Conservation (phyloP, 2,113 vertebrate genomes). For the Passer domesticus region DNA sequence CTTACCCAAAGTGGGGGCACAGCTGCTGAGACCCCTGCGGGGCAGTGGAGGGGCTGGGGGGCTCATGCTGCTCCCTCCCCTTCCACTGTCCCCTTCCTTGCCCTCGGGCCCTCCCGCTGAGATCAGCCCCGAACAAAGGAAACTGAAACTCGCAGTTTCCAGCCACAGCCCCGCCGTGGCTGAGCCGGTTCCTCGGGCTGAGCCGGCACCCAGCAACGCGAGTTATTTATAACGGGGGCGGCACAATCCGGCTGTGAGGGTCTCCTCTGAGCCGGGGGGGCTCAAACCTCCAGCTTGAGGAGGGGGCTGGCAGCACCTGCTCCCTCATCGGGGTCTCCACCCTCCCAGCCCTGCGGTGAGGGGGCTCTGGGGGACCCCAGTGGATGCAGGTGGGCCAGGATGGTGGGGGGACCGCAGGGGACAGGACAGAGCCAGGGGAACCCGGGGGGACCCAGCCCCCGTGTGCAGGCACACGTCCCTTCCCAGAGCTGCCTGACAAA, state of each 20-base stretch:
- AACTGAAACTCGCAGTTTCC: not conserved
- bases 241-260: not conserved
- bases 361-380: not conserved
- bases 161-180: not conserved
- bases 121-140: not conserved
- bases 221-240: not conserved
- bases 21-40: not conserved
- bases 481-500: not conserved
- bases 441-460: not conserved
- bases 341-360: too few species aligned
- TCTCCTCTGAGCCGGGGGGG: not conserved
- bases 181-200: not conserved
- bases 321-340: not conserved
- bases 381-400: not conserved
- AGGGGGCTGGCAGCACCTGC: not conserved
- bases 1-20: not conserved
- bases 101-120: not conserved
- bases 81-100: not conserved
- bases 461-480: not conserved
- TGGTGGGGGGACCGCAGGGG: not conserved
- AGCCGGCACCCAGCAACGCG: not conserved
- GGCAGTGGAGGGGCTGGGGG: not conserved
- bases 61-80: not conserved
- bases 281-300: not conserved
- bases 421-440: not conserved